Evolutionary conservation across 2,113 vertebrate genomes (phyloP).

Genomic region (Cololabis saira): DNA sequence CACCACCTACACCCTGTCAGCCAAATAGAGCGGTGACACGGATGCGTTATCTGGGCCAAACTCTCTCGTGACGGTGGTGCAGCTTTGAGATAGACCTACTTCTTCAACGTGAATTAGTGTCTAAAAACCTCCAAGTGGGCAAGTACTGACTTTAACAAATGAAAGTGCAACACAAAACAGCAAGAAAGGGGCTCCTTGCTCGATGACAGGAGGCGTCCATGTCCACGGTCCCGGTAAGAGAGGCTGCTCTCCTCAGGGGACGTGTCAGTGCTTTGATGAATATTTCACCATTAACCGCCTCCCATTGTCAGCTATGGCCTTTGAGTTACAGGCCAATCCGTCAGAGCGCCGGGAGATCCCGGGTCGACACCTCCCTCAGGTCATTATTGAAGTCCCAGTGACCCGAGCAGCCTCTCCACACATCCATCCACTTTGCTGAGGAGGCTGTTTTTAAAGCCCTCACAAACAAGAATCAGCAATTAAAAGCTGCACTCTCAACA

Average conservation of each 20-base stretch:
- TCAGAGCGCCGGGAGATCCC: conserved; percentile 70
- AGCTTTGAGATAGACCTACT: conserved; percentile 43
- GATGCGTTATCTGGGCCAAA: conserved; percentile 51
- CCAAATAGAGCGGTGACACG: conserved; percentile 49
- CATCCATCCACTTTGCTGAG: conserved; percentile 73
- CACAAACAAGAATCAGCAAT: conserved; percentile 78
- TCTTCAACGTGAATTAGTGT: conserved; percentile 52
- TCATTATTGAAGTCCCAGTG: conserved; percentile 79
- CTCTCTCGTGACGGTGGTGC: conserved; percentile 42
- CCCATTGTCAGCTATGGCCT: conserved; percentile 79
- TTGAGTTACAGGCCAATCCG: conserved; percentile 78
- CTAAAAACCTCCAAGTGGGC: conserved; percentile 20
- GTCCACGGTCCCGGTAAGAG: conserved; percentile 55
- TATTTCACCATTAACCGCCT: conserved; percentile 82
- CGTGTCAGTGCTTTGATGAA: conserved; percentile 77
- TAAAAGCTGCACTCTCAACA: conserved; percentile 70
- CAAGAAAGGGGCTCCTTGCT: conserved; percentile 50
- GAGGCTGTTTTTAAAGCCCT: conserved; percentile 65
- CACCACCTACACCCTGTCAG: conserved; percentile 65
- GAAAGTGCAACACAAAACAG: conserved; percentile 22
- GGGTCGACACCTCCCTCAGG: conserved; percentile 76
- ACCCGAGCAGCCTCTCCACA: conserved; percentile 59
- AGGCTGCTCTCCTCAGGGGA: conserved; percentile 67
- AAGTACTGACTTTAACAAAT: conserved; percentile 50
- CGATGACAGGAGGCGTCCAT: conserved; percentile 40